Base-by-base conservation (phyloP, 2,113 vertebrate species). In the Suncus etruscus region DNA sequence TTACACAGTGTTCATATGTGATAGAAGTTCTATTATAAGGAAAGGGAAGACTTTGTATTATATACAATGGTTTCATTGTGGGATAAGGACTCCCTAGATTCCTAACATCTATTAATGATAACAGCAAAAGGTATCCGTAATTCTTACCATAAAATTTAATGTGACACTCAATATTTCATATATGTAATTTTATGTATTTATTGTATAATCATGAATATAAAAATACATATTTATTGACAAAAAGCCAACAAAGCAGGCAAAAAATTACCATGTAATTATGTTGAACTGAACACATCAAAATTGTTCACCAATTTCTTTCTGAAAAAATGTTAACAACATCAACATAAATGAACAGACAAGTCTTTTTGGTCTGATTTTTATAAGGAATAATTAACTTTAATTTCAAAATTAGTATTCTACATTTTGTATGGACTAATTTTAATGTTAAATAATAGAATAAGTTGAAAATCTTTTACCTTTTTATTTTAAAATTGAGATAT, bases 141-240 rank as follows among this genome's bases (percentile, higher is more conserved):
- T 6, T 66, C 65, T 54, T 69, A n/a, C 4, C 20, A 22, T 47
- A 82, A 20, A 88, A 88, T 29, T 68, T 22, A 86, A 31, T 29
- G 73, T 51, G 78, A 20, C 47, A 29, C 7, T 39, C 0, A 20
- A 66, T 3, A 22, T 29, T 83, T 18, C 8, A 89, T 69, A n/a
- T 72, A n/a, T 32, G 24, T 32, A 5, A 78, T 74, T 84, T 61
- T 89, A 20, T 83, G 78, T n/a, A 86, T 58, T 92, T 86, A 4
- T 45, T 65, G 18, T 69, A 77, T 81, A 87, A 81, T 86, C 12
- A 72, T 45, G 86, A 70, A 88, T 50, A 92, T 94, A 89, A 81
- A 89, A 82, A 7, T 51, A 58, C 27, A 79, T 75, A 83, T 61
- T 83, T 29, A 83, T 15, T 91, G 61, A 94, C 25, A 86, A 89